Evolutionary conservation across 2,113 vertebrate species (phyloP).

Genomic region (Cephalopholis sonnerati): DNA sequence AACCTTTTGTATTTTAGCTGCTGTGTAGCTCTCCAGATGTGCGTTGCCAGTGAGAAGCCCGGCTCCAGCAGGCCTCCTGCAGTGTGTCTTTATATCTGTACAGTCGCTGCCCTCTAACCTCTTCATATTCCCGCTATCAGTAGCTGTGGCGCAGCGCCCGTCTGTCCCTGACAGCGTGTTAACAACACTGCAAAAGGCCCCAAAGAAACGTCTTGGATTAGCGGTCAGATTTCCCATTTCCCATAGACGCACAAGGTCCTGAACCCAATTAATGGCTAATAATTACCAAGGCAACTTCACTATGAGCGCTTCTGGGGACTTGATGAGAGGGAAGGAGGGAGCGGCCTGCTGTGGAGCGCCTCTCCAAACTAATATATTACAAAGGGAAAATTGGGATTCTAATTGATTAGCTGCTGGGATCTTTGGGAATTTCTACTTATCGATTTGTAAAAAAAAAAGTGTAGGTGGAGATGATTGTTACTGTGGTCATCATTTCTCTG

Average conservation of each 20-base stretch:
- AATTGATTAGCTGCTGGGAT: slow-evolving; percentile 48
- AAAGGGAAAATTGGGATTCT: not conserved
- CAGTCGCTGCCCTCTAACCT: slow-evolving; percentile 60
- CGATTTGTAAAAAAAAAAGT: not conserved
- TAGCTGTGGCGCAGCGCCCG: slow-evolving; percentile 56
- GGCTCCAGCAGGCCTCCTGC: slow-evolving; percentile 31
- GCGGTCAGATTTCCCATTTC: slow-evolving; percentile 89
- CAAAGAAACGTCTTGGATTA: slow-evolving; percentile 82
- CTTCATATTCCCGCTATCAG: slow-evolving; percentile 53
- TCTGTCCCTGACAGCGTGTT: slow-evolving; percentile 73
- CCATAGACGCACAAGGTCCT: slow-evolving; percentile 88
- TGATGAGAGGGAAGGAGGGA: slow-evolving; percentile 55
- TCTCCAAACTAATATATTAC: slow-evolving; percentile 24
- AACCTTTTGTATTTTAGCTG: not conserved
- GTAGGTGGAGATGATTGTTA: not conserved
- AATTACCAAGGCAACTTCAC: slow-evolving; percentile 87
- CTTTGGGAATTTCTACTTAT: slow-evolving; percentile 10
- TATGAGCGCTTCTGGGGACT: slow-evolving; percentile 73
- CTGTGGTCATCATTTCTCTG: not conserved
- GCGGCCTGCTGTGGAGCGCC: slow-evolving; percentile 22
- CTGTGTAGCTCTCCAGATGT: slow-evolving; percentile 23
- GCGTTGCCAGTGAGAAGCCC: not conserved
- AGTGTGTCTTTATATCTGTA: slow-evolving; percentile 13
- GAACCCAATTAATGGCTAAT: slow-evolving; percentile 96
- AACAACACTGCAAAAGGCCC: slow-evolving; percentile 66